Conservation (phyloP, 1,140 invertebrate genomes). For the Druon quercuslanigerum region DNA sequence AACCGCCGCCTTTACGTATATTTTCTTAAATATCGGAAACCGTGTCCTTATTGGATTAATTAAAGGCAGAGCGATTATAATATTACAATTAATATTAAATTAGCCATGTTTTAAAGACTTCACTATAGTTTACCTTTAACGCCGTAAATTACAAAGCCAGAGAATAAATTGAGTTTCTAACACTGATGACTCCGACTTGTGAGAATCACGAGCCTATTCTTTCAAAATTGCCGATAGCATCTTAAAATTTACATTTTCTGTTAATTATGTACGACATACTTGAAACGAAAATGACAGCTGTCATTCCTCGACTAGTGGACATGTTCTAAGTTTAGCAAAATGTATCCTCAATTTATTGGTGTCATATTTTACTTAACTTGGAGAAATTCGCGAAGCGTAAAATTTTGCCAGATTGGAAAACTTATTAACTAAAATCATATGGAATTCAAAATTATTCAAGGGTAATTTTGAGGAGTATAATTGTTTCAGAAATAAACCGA, state of each 20-base stretch:
- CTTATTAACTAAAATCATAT: too few relatives aligned
- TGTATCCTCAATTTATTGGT: too few relatives aligned
- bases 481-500: too few relatives aligned
- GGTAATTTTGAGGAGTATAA: too few relatives aligned
- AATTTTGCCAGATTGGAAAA: too few relatives aligned
- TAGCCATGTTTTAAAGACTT: not conserved
- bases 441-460: too few relatives aligned
- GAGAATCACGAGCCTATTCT: not conserved
- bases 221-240: not conserved
- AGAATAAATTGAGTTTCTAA: not conserved
- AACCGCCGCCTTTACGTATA: not conserved
- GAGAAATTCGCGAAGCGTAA: too few relatives aligned
- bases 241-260: constrained; percentile 35
- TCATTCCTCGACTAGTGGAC: too few relatives aligned
- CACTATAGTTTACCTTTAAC: too few relatives aligned
- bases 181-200: not conserved
- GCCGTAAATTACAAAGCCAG: not conserved
- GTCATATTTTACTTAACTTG: too few relatives aligned
- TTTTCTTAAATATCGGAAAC: not conserved
- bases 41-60: not conserved
- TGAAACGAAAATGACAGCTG: too few relatives aligned
- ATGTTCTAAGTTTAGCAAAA: too few relatives aligned
- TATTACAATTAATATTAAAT: not conserved
- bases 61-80: not conserved
- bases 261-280: not conserved